Base-by-base conservation (phyloP, 1,140 invertebrate species). In the Lerema accius region DNA sequence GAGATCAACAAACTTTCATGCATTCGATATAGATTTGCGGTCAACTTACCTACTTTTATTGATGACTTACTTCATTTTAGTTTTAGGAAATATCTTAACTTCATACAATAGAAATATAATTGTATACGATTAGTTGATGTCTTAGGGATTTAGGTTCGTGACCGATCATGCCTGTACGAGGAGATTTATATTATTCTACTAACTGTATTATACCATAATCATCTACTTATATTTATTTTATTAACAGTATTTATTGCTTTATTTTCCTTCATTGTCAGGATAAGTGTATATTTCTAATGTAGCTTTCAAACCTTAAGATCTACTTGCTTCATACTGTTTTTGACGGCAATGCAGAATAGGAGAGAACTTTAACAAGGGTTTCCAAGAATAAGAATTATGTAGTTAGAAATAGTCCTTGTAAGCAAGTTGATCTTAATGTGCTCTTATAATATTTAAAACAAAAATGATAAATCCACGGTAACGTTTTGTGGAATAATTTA, bases 261-360 rank as follows among this genome's bases (percentile, higher is more conserved):
- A 1, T 4, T 32, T 32, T 9, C 28, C 28, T 32, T 32, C 28
- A 32, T 32, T 32, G 28, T 32, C 32, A 35, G 13, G 15, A 13
- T 39, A 53, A 19, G n/a, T 4, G 50, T 53, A 53, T 53, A 53
- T 53, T 53, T 53, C 50, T 53, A 40, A 53, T 53, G 50, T 53
- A 53, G 50, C 6, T 19, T 14, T 49, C 4, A 10, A 0, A 49
- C 10, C 32, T 9, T 28, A 32, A 32, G 46, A 49, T 15, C 26
- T 49, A 32, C 23, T 49, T 19, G 7, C 17, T 13, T 23, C 3
- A 3, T 17, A 43, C 17, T 23, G 1, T 4, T 23, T 23, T 46
- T 17, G 19, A 23, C 2, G 19, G 19, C 5, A 23, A 23, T 3
- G 19, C 2, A 5, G 19, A 23, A 23, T 23, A 23, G 19, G 19